Base-by-base conservation (phyloP, 1,140 invertebrate genomes). In the Magallana angulata region DNA sequence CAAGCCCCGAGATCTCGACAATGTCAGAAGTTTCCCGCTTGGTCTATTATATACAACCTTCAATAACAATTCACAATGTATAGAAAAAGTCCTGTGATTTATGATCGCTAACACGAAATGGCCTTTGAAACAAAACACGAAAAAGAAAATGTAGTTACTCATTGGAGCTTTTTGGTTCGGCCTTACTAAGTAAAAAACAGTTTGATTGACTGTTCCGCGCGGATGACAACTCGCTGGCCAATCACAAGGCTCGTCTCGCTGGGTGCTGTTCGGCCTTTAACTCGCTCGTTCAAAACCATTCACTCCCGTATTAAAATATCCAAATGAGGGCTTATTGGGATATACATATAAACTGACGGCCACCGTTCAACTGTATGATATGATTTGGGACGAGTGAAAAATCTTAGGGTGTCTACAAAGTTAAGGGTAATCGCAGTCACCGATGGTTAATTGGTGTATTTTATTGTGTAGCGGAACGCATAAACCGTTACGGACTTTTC, bases 191-290 rank as follows among this genome's bases (percentile, higher is more conserved):
- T 84, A 60, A 60, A 64, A 84, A 82, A 30, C 18, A 84, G 59
- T 58, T 62, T 87, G 85, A 87, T 87, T 87, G 85, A 87, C 85
- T 87, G 85, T 82, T 87, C 76, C 85, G 58, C 80, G 18, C 62
- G 71, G 64, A 48, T 87, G 85, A 82, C 60, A 81, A 57, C 7
- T 87, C 64, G 24, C 12, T 59, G 82, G 58, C 85, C 85, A 87
- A 87, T 87, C 83, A 84, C 59, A 87, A 48, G 68, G 36, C 59
- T 80, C 58, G 57, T n/a, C 64, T 64, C 36, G 14, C 30, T 84
- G 36, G 58, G 58, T 62, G 60, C 83, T 84, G 59, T 84, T 24
- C n/a, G 81, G 60, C 60, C 68, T 76, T 76, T 76, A 76, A 76
- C 68, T 76, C 24, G 68, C 68, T 76, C 68, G 68, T 76, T 76